phyloP scores from a whole-genome alignment of 2,888 invertebrate genomes.

The Andrena praecox region DNA sequence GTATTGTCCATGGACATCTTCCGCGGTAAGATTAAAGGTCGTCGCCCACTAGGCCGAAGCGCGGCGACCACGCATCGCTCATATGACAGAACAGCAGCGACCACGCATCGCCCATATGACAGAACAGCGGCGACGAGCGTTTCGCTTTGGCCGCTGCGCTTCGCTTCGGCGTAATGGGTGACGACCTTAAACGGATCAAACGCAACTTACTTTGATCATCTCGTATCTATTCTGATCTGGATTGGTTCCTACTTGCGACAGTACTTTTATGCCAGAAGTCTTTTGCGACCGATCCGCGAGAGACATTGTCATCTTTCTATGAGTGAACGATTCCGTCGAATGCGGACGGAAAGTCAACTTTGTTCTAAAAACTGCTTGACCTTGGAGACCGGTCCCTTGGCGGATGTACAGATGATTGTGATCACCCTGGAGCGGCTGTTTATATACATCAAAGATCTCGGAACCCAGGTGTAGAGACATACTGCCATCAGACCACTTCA shows the following conservation, averaged over 20 bases:
- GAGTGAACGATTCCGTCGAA: conserved; percentile 99
- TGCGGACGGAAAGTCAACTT: conserved; percentile 99
- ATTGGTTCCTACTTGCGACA: conserved; percentile 96
- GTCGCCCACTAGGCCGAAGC: too few relatives aligned
- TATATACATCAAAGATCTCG: conserved; percentile 99
- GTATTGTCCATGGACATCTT: not conserved
- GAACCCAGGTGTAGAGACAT: conserved; percentile 98
- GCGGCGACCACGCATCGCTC: too few relatives aligned
- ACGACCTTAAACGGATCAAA: conserved; percentile 33
- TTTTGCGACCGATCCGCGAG: conserved; percentile 97
- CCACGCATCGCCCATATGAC: too few relatives aligned
- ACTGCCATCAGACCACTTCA: conserved; percentile 99
- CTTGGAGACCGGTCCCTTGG: conserved; percentile 98
- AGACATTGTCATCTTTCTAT: conserved; percentile 99
- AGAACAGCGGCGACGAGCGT: too few relatives aligned
- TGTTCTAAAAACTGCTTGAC: conserved; percentile 98
- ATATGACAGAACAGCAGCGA: too few relatives aligned
- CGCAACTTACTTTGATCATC: conserved; percentile 91
- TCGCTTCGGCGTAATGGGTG: too few relatives aligned
- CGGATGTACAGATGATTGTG: conserved; percentile 99
- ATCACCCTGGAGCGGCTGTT: conserved; percentile 96
- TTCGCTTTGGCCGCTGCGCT: too few relatives aligned
- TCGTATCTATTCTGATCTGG: conserved; percentile 97
- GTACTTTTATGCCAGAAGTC: conserved; percentile 97
- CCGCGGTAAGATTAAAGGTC: not conserved